Base-by-base conservation (phyloP, 2,113 vertebrate genomes). In the Hippocampus zosterae region DNA sequence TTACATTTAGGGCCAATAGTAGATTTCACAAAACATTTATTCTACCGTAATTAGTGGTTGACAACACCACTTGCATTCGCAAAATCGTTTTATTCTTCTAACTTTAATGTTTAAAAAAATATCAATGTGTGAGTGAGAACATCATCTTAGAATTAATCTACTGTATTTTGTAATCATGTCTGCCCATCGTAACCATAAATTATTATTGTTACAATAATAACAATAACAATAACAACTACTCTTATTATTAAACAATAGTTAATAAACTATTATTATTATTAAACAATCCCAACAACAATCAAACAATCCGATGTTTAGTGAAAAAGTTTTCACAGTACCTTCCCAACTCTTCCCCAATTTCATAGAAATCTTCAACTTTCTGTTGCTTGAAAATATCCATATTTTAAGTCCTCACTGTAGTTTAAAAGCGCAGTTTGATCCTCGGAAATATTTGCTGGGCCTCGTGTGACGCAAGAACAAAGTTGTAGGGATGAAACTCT, bases 321-420 rank as follows among this genome's bases (percentile, higher is more conserved):
- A 23, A 60, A 60, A 60, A 16, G 37, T 52, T 52, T 53, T 5
- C 33, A 67, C 40, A 89, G 85, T 89, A 98, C 97, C 95, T 98
- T 80, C 97, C 97, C 69, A 98, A 83, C 76, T 98, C 96, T 81
- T 98, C 95, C 15, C 92, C 93, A 0, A 98, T 93, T 65, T 95
- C 93, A 1, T 98, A 98, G 75, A 94, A 83, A 0, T 98, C 96
- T 78, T 98, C 95, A 79, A 98, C 94, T 78, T 91, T 94, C 89
- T 96, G 94, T 44, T 96, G 96, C 72, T 96, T 97, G 89, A 98
- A 97, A 21, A 87, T 68, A 60, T 93, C 93, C 97, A 98, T 98
- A 64, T 64, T 83, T 70, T 81, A 85, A 74, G 77, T 91, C 86
- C 68, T 91, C 91, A 87, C 93, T 68, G 90, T 67, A 81, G 55